Evolutionary conservation across 2,113 vertebrate genomes (phyloP), one percentile per base, ranked within the genome.

Genomic region (Microcebus jonahi): DNA sequence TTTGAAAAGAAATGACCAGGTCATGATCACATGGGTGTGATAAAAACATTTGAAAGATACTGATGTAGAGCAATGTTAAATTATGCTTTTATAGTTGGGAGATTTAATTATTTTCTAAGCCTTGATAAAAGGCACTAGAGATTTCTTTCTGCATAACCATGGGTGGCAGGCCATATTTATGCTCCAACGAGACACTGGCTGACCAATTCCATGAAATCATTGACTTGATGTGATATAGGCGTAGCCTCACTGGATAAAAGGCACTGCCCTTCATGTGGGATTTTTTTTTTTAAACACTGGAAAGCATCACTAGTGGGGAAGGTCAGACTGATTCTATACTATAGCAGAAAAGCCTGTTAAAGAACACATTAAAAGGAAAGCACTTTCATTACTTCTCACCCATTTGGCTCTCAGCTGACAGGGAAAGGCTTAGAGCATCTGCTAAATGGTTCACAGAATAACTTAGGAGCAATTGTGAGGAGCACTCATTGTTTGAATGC

Each of bases 321-420:
- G 91, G 75, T 93, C 89, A 95, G 50, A 11, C 55, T 36, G 70
- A 83, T 82, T 94, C 55, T 50, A 59, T 50, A 59, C 86, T 67
- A 0, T 8, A 55, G n/a, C 48, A 63, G 86, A 83, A 86, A 93
- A 83, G 14, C 75, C 48, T 67, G 89, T 75, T 83, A 83, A 73
- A 90, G 89, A 85, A 45, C 91, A 96, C 79, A 55, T 36, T 42
- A 75, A 93, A 93, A 96, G 61, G 75, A 94, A 91, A 59, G 6
- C 39, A 13, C 48, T 75, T 90, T 67, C 79, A 13, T 84, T 83
- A 39, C 45, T 53, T 73, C 82, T 90, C 79, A 80, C 87, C 42
- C 25, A 0, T 8, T 10, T 34, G 88, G 61, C 87, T 94, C 63
- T 93, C 17, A 11, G 75, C 61, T 87, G 96, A 90, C 91, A 90